Evolutionary conservation across 2,113 vertebrate genomes (phyloP).

Genomic region (Sphyrna mokarran): DNA sequence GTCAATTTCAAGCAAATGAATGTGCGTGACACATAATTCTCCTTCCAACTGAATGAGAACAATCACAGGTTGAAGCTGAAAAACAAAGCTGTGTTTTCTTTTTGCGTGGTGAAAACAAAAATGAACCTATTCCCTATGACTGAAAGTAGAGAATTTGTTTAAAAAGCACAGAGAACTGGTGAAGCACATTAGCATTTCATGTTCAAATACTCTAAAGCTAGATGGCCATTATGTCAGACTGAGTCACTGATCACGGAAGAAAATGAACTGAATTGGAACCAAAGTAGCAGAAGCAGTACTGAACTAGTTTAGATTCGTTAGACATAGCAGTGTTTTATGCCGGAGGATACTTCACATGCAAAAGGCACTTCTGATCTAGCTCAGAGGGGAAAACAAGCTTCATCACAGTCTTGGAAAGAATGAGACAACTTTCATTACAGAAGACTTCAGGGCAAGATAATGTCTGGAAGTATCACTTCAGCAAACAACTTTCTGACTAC

Average conservation of each 20-base stretch:
- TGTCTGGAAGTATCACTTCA: not conserved
- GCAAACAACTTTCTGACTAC: not conserved
- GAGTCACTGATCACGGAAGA: not conserved
- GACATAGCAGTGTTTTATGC: not conserved
- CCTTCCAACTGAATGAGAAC: not conserved
- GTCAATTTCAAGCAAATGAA: not conserved
- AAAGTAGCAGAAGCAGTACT: not conserved
- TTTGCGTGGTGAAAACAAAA: not conserved
- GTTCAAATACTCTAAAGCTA: not conserved
- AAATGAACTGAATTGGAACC: not conserved
- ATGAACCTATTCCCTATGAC: not conserved
- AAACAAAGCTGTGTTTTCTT: not conserved
- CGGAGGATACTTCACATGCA: not conserved
- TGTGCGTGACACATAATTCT: not conserved
- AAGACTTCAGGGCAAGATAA: not conserved
- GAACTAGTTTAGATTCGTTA: not conserved
- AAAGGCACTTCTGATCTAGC: not conserved
- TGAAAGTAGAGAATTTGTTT: not conserved
- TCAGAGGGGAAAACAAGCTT: conserved; percentile 1
- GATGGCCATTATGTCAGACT: too few relatives aligned
- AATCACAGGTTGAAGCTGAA: not conserved
- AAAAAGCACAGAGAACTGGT: not conserved
- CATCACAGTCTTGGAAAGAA: not conserved
- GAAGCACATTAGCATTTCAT: conserved; percentile 6
- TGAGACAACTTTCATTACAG: not conserved